Conservation (phyloP, 2,797 vertebrate species). For the Lacerta bilineata region DNA sequence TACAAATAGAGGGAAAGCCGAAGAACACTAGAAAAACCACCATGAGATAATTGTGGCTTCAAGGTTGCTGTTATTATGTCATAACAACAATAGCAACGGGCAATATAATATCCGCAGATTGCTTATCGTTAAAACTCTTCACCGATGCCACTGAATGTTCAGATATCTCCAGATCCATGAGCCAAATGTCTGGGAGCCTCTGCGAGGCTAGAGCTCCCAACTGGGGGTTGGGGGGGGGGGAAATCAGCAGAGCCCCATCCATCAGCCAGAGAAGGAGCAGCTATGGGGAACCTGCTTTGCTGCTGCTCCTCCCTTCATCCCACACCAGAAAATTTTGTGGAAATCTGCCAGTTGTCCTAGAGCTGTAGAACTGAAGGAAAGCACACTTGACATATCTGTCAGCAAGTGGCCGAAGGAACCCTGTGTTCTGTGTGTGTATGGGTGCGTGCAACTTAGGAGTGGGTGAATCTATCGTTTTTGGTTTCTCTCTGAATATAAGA, state of each 20-base stretch:
- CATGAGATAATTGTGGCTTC: constrained; percentile 22
- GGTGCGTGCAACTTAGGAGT: too few species aligned
- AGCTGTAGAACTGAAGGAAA: neutral
- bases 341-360: too few species aligned
- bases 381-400: too few species aligned
- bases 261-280: neutral
- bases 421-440: too few species aligned
- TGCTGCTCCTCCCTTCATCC: too few species aligned
- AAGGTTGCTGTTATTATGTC: neutral
- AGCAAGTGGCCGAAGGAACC: too few species aligned
- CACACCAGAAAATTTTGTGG: neutral
- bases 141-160: neutral
- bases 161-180: neutral
- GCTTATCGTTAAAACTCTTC: neutral
- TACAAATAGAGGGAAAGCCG: constrained; percentile 19
- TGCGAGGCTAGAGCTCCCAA: neutral
- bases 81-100: neutral
- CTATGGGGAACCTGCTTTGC: neutral
- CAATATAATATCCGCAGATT: neutral
- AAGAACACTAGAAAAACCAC: neutral
- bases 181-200: neutral
- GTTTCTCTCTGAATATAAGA: too few species aligned
- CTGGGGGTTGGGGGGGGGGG: too few species aligned
- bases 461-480: too few species aligned
- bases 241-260: neutral